Conservation (phyloP, 2,797 vertebrate species). For the Cyprinella venusta region DNA sequence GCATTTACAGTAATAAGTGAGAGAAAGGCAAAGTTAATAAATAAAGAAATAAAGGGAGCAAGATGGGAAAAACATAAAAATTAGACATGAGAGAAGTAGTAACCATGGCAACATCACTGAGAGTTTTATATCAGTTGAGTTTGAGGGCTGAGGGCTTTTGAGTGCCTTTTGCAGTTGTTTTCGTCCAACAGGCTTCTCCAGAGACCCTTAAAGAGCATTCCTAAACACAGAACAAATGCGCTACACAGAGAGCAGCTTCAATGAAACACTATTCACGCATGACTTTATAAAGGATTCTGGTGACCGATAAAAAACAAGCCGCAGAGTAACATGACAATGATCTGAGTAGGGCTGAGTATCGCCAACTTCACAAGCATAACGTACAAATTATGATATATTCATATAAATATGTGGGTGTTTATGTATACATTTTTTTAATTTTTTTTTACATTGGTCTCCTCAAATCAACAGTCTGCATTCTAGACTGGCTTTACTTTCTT, state of each 20-base stretch:
- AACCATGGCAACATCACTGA: constrained; percentile 60
- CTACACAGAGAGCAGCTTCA: constrained; percentile 6
- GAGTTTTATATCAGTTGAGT: constrained; percentile 55
- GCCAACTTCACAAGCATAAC: background rate
- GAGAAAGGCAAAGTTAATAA: background rate
- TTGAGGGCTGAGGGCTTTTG: constrained; percentile 44
- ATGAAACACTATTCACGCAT: constrained; percentile 18
- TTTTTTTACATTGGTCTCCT: too few species aligned
- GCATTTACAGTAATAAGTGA: constrained; percentile 43
- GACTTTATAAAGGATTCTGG: constrained; percentile 27
- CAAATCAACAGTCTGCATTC: too few species aligned
- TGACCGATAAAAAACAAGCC: constrained; percentile 39
- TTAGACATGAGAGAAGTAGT: constrained; percentile 37
- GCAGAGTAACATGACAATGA: constrained; percentile 16
- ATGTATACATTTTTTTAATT: too few species aligned
- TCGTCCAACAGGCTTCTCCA: constrained; percentile 28
- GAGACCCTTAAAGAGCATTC: constrained; percentile 56
- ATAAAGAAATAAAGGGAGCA: background rate
- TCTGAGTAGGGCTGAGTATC: background rate
- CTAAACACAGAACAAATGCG: constrained; percentile 40
- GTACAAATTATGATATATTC: background rate
- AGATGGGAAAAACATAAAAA: constrained; percentile 16
- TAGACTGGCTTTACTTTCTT: too few species aligned
- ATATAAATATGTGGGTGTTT: too few species aligned
- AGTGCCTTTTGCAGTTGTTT: constrained; percentile 33